Evolutionary conservation across 2,888 invertebrate genomes (phyloP).

Genomic region (Cryptocheilus praepositus): DNA sequence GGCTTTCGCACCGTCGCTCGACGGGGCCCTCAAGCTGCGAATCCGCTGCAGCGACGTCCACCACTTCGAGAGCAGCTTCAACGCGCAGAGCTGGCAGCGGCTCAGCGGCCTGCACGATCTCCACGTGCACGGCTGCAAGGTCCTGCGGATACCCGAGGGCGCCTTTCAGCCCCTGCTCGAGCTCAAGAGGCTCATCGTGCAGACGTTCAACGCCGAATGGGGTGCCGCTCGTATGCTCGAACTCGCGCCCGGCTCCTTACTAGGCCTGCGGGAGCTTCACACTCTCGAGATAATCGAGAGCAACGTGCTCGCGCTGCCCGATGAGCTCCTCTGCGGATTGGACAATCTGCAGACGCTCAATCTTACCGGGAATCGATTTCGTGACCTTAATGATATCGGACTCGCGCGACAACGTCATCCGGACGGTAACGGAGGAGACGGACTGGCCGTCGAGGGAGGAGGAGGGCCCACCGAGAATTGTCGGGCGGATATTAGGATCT

Average conservation of each 20-base stretch:
- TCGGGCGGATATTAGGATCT: constrained; percentile 81
- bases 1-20: constrained; percentile 77
- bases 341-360: constrained; percentile 88
- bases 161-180: constrained; percentile 88
- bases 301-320: constrained; percentile 88
- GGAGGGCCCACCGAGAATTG: constrained; percentile 65
- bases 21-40: constrained; percentile 84
- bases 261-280: constrained; percentile 87
- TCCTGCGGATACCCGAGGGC: constrained; percentile 84
- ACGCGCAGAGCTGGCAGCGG: constrained; percentile 83
- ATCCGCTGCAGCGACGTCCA: constrained; percentile 87
- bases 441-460: no score
- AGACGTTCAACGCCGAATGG: constrained; percentile 89
- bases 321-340: constrained; percentile 86
- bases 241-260: constrained; percentile 82
- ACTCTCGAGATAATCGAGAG: constrained; percentile 88
- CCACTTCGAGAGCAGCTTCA: constrained; percentile 86
- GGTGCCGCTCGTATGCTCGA: constrained; percentile 84
- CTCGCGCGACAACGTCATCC: constrained; percentile 68
- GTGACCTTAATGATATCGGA: constrained; percentile 86
- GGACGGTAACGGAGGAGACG: background rate
- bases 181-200: constrained; percentile 85
- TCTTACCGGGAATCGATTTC: constrained; percentile 89
- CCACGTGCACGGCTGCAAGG: constrained; percentile 86
- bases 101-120: constrained; percentile 86